phyloP scores from a whole-genome alignment of 2,888 invertebrate genomes.

The Lepas anatifera region DNA sequence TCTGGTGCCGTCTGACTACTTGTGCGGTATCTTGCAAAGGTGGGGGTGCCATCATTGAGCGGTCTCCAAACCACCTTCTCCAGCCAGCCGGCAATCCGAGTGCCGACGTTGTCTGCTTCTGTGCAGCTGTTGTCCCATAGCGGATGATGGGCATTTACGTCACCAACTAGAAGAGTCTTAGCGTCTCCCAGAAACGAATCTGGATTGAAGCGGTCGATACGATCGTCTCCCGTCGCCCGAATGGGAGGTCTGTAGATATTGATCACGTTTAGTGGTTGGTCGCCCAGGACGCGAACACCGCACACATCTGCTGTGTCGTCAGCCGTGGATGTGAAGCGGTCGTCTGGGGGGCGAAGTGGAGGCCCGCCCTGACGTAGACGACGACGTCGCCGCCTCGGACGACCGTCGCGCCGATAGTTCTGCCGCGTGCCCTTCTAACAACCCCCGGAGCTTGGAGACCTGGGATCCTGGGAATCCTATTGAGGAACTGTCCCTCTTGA shows the following conservation, averaged over 20 bases:
- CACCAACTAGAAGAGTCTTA: no score
- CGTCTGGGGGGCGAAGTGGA: neutral
- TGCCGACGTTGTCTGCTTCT: neutral
- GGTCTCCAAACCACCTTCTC: neutral
- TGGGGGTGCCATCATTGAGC: neutral
- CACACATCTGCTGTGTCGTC: no score
- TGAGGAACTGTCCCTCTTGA: neutral
- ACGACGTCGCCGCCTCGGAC: neutral
- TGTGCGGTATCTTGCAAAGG: neutral
- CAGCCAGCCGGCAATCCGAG: neutral
- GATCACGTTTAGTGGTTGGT: no score
- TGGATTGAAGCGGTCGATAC: no score
- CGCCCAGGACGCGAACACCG: no score
- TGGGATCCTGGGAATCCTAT: neutral
- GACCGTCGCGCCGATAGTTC: neutral
- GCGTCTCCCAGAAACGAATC: no score
- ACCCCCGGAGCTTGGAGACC: neutral
- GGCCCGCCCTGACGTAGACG: neutral
- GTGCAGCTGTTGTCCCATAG: no score
- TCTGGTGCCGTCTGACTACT: neutral
- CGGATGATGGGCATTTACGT: no score
- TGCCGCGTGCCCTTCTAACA: neutral
- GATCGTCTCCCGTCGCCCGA: no score
- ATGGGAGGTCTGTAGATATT: no score
- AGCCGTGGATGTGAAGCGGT: neutral